phyloP scores from a whole-genome alignment of 92 coral and sea anemone genomes.

The Paragorgia papillata region DNA sequence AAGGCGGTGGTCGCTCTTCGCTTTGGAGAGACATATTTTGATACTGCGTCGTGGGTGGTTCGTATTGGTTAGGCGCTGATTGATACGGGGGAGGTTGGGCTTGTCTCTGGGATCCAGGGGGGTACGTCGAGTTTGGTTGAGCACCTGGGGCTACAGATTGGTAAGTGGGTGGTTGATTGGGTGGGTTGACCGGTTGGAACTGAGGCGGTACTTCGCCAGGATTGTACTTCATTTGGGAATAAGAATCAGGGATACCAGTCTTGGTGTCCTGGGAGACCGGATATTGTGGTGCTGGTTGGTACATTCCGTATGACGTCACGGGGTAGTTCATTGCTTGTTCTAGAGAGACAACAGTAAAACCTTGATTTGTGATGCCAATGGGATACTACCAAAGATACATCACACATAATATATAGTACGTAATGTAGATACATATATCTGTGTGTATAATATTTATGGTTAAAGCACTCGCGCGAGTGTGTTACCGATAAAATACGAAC shows the following conservation, averaged over 20 bases:
- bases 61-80: slow-evolving; percentile 26
- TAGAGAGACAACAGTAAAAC: not conserved
- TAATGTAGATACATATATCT: too few species aligned
- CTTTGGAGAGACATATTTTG: slow-evolving; percentile 28
- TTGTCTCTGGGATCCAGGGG: slow-evolving; percentile 43
- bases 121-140: slow-evolving; percentile 53
- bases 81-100: slow-evolving; percentile 23
- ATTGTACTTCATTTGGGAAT: slow-evolving; percentile 10
- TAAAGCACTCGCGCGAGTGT: too few species aligned
- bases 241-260: not conserved
- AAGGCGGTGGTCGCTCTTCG: not conserved
- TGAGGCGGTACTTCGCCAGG: slow-evolving; percentile 34
- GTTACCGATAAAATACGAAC: too few species aligned
- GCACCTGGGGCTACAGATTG: slow-evolving; percentile 41
- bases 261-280: slow-evolving; percentile 54
- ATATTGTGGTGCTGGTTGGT: slow-evolving; percentile 45
- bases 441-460: too few species aligned
- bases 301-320: slow-evolving; percentile 35
- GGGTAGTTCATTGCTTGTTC: slow-evolving; percentile 46
- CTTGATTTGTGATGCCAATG: too few species aligned
- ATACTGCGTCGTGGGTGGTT: slow-evolving; percentile 27
- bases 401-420: too few species aligned
- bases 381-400: too few species aligned
- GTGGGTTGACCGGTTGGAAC: slow-evolving; percentile 41
- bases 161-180: slow-evolving; percentile 44